These are phyloP conservation scores for Gymnoscopelus braueri DNA, from an alignment of 2,797 vertebrate genomes.

Conservation along the genomic window DNA sequence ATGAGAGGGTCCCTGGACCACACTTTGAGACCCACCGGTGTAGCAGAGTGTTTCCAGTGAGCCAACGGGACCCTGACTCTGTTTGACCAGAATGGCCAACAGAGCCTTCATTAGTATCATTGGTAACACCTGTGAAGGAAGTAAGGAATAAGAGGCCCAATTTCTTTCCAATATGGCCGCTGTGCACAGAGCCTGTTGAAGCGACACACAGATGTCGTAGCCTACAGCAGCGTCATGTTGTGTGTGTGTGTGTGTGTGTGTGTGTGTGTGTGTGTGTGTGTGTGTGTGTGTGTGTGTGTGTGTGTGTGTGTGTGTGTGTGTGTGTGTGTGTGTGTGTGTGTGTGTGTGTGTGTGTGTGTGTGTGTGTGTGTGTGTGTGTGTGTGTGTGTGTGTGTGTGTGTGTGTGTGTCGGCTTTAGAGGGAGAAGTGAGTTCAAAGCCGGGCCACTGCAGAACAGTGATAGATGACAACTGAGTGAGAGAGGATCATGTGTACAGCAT, in stretches of 20 bases:
- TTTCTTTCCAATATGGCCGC: too few relatives aligned
- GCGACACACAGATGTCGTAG: too few relatives aligned
- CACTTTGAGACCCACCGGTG: too few relatives aligned
- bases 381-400: constrained; percentile 13
- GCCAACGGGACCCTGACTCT: too few relatives aligned
- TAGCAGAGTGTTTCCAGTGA: too few relatives aligned
- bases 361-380: constrained; percentile 17
- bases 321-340: constrained; percentile 17
- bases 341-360: constrained; percentile 17
- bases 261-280: constrained; percentile 17
- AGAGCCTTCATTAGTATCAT: too few relatives aligned
- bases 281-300: constrained; percentile 17
- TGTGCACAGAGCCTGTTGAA: too few relatives aligned
- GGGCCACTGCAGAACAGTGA: constrained; percentile 31
- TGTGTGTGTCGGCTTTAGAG: neutral
- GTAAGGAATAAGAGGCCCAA: too few relatives aligned
- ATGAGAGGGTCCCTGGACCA: too few relatives aligned
- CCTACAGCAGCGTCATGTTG: neutral
- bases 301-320: constrained; percentile 17
- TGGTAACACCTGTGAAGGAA: too few relatives aligned
- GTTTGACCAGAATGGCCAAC: too few relatives aligned
- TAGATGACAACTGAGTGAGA: constrained; percentile 38
- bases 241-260: constrained; percentile 16
- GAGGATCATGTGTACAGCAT: constrained; percentile 37
- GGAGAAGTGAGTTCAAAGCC: constrained; percentile 30